Base-by-base conservation (phyloP, 1,140 invertebrate genomes). In the Drosophila repleta region DNA sequence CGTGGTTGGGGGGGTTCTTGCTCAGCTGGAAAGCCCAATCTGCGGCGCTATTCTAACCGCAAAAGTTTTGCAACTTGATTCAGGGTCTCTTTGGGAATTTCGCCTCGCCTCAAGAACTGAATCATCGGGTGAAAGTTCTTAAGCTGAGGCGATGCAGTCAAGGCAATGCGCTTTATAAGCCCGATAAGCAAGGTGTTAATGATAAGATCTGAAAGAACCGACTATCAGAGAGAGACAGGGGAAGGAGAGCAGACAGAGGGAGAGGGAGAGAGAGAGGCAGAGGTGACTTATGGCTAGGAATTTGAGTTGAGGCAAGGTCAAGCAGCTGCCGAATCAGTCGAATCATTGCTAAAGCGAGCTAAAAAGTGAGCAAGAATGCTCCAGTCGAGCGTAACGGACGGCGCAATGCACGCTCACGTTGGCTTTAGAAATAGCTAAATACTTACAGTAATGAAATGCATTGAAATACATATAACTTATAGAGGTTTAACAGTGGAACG, bases 41-140 rank as follows among this genome's bases (percentile, higher is more conserved):
- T 11, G n/a, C 63, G 58, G 65, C 58, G 35, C 65, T 37, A 29
- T 82, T 87, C 82, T 81, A 84, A 79, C 82, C 82, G 43, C 64
- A 82, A 66, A 61, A 49, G 18, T 41, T 53, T 24, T 24, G 13
- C 17, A 17, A 15, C 46, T 60, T 60, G 15, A 53, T 46, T 60
- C 18, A 21, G 29, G n/a, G 3, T 10, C 39, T 63, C 32, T 55
- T 55, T 71, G 74, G 63, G 39, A 8, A 17, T 15, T 15, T 43
- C 61, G 55, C 55, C 52, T 5, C 2, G 8, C 10, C 62, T 66
- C 56, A 63, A 18, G 17, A 43, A 53, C 17, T 73, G 70, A 73
- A 68, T 73, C 70, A 62, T 49, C 43, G 24, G 66, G 71, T 69
- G 71, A 74, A 74, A 74, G 71, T 74, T 74, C 71, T 74, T 51